Evolutionary conservation across 2,113 vertebrate genomes (phyloP), one percentile per base, ranked within the genome.

Genomic region (Asarcornis scutulata): DNA sequence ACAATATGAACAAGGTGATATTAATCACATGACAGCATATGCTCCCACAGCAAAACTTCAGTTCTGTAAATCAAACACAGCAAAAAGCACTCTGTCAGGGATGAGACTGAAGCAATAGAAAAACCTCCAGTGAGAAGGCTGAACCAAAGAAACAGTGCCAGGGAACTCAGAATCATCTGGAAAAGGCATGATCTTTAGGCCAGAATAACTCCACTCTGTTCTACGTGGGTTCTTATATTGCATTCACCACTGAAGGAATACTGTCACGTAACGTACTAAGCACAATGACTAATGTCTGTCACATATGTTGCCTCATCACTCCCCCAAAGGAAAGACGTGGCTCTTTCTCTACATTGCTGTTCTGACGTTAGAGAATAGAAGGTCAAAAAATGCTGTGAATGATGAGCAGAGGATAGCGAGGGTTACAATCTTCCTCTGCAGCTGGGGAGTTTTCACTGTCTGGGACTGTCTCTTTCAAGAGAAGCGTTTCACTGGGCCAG

Each of bases 221-320:
- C 50, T 36, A 67, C 0, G 0, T n/a, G 18, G n/a, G 13, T 17
- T 77, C 59, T 11, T 25, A 34, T 7, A 34, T 2, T 7, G 9
- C 17, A 68, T n/a, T 92, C 46, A 46, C 32, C 34, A 42, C 10
- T 52, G 74, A 66, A 87, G 55, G 11, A 83, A 56, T 13, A 20
- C 2, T 34, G 46, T n/a, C 27, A 92, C 38, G 50, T 34, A 83
- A 77, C 31, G 84, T 1, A 50, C 18, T 14, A 15, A 85, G 42
- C 16, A 62, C 62, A 23, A 50, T 6, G 32, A 80, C 62, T 66
- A 78, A 29, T 8, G 62, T 80, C 56, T 44, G 26, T 27, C 75
- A 79, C 13, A 11, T 14, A 73, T 18, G 10, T 74, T 64, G 50
- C 74, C 58, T 63, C 50, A 67, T 27, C 31, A 21, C 27, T 67